Evolutionary conservation across 2,113 vertebrate species (phyloP), one percentile per base, ranked within the genome.

Genomic region (Nothobranchius furzeri): DNA sequence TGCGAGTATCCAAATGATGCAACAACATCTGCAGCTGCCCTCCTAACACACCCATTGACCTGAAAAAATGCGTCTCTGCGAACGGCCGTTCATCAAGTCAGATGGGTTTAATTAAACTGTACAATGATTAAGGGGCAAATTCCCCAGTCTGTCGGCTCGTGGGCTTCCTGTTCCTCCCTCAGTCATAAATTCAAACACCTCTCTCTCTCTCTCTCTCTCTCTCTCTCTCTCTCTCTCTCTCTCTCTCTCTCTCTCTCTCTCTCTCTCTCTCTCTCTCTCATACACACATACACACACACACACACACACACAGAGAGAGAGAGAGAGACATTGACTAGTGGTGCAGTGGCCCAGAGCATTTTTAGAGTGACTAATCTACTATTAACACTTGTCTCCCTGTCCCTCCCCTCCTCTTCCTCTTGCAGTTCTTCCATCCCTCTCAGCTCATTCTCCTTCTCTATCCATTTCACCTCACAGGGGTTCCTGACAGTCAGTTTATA

Each of bases 81-180:
- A 60, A 49, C 8, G 36, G 35, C n/a, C 0, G 3, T 46, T 76
- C 68, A 76, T 84, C 50, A 75, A 54, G 69, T 78, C 73, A 78
- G 61, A 82, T 78, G 73, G 64, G 12, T 78, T 82, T 77, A 83
- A 90, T 89, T 78, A 79, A 86, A 80, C 55, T 76, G 61, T 80
- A 74, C 70, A 70, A 69, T 76, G 63, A 88, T 83, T 66, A 81
- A 84, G 71, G 63, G 75, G 61, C 68, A 75, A 48, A 82, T 71
- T 79, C 76, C 40, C 68, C 63, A 64, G 45, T 76, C 35, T 59
- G 62, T 73, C 35, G 12, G 65, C 64, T 42, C 61, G 37, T 55
- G 56, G 52, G 51, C 60, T 24, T 76, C 54, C 63, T 58, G 15
- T 60, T 70, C 65, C 53, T 60, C 40, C 49, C 52, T 59, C 45